These are phyloP conservation scores for Meta bourneti DNA, from an alignment of 2,888 invertebrate genomes.

Conservation along the genomic window DNA sequence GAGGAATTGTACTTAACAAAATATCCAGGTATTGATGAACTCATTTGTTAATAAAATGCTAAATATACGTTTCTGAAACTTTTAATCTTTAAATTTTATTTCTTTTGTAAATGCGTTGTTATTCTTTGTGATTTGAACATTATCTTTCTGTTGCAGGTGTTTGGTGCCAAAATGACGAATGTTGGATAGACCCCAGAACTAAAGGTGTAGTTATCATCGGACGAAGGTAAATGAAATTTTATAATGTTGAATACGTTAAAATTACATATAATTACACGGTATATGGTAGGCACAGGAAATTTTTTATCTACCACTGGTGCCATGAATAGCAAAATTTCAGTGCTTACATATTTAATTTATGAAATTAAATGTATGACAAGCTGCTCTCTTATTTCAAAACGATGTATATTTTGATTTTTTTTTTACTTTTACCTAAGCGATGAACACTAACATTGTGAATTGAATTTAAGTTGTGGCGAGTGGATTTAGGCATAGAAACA, in stretches of 20 bases:
- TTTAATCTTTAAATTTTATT: not conserved
- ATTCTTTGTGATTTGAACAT: too few species aligned
- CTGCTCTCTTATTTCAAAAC: too few species aligned
- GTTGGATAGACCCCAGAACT: constrained; percentile 72
- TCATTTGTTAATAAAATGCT: not conserved
- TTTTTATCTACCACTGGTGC: not conserved
- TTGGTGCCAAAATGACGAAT: constrained; percentile 75
- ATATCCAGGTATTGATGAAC: constrained; percentile 43
- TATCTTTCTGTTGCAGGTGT: constrained; percentile 47
- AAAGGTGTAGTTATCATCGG: constrained; percentile 73
- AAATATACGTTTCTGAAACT: not conserved
- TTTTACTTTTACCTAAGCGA: too few species aligned
- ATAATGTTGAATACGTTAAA: not conserved
- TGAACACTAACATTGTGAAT: too few species aligned
- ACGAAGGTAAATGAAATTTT: constrained; percentile 57
- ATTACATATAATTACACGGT: not conserved
- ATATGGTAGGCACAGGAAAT: not conserved
- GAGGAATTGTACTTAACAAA: constrained; percentile 70
- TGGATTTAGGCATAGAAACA: too few species aligned
- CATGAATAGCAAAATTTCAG: not conserved
- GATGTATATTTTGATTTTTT: too few species aligned
- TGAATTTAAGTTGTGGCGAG: too few species aligned
- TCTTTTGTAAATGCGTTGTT: too few species aligned
- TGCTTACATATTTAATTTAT: not conserved
- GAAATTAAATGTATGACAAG: too few species aligned